Conservation (phyloP, 2,113 vertebrate genomes). For the Phaethon lepturus region DNA sequence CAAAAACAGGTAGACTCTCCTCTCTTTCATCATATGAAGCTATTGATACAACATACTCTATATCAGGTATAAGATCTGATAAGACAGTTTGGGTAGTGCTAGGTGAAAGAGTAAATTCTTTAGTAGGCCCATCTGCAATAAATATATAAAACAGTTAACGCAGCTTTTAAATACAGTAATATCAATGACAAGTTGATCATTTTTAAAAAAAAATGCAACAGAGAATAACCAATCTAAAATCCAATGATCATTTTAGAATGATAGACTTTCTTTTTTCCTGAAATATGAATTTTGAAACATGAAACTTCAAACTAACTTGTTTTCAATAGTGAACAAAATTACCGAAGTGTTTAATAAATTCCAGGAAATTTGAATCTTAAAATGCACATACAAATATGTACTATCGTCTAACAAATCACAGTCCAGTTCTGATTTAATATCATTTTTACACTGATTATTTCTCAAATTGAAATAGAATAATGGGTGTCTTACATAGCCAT, state of each 20-base stretch:
- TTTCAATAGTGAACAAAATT: neutral
- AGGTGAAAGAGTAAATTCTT: slow-evolving; percentile 87
- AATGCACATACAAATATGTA: neutral
- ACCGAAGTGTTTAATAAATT: neutral
- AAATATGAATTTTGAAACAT: neutral
- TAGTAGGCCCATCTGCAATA: slow-evolving; percentile 84
- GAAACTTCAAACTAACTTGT: neutral
- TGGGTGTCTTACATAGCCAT: neutral
- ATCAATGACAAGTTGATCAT: neutral
- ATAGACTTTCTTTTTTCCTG: neutral
- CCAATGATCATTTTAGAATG: neutral
- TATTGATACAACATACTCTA: slow-evolving; percentile 89
- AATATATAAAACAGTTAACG: slow-evolving; percentile 32
- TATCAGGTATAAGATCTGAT: slow-evolving; percentile 85
- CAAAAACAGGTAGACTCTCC: slow-evolving; percentile 90
- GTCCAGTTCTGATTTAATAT: neutral
- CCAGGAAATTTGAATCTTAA: neutral
- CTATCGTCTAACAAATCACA: neutral
- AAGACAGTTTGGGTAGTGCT: slow-evolving; percentile 86
- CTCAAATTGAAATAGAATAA: neutral
- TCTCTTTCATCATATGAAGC: slow-evolving; percentile 81
- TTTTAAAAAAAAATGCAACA: neutral
- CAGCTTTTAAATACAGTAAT: neutral
- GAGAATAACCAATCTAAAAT: neutral
- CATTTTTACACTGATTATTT: neutral